A percentile compares a stretch with the other conserved stretches of the same genome.
Evolutionary conservation across 2,797 vertebrate species (phyloP).

Genomic region (Tragopan temminckii): DNA sequence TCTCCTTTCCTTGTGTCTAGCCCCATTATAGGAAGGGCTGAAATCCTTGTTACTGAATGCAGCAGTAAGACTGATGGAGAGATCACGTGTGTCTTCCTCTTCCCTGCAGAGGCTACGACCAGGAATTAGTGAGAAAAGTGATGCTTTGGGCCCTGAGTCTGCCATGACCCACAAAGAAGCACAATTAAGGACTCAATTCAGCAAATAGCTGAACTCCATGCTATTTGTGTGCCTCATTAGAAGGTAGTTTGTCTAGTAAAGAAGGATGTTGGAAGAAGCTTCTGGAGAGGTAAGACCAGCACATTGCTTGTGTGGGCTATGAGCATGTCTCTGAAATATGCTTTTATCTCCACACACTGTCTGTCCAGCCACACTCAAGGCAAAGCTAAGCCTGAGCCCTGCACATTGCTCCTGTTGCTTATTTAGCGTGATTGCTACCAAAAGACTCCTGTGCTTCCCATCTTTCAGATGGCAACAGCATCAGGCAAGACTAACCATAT

Average conservation of each 20-base stretch:
- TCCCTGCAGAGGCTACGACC: background rate
- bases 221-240: too few species aligned
- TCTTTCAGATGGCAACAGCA: background rate
- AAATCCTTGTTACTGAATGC: background rate
- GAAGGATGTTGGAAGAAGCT: background rate
- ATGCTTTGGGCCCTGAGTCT: background rate
- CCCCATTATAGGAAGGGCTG: background rate
- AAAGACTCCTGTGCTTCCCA: background rate
- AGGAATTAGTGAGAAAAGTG: background rate
- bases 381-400: background rate
- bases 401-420: background rate
- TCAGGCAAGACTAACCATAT: slow-evolving; percentile 34
- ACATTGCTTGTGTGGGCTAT: rapidly evolving
- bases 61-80: background rate
- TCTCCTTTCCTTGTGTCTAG: background rate
- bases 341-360: background rate
- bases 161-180: background rate
- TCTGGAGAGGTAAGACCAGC: background rate
- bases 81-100: background rate
- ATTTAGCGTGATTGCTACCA: background rate
- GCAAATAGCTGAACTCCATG: background rate
- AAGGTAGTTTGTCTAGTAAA: background rate
- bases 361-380: background rate
- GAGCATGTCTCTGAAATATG: background rate
- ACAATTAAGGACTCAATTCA: background rate